Percentiles rank a stretch among this genome's conserved stretches.
Conservation (phyloP, 2,888 invertebrate species). For the Pyrrhosoma nymphula region DNA sequence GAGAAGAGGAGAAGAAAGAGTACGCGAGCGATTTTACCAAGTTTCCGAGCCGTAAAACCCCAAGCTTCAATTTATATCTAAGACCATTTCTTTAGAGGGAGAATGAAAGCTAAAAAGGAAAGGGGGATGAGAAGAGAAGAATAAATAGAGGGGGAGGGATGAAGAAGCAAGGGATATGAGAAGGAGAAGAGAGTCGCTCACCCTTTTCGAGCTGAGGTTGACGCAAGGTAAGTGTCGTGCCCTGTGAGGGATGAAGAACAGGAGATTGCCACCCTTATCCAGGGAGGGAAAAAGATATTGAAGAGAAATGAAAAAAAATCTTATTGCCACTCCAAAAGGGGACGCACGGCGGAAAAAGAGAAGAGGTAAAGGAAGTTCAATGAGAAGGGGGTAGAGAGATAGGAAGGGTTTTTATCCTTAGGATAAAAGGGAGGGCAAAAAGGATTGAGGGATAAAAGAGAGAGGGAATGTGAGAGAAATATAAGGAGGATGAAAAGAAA, state of each 20-base stretch:
- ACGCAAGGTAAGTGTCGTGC: neutral
- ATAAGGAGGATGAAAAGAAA: no score
- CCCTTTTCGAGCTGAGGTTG: slow-evolving; percentile 8
- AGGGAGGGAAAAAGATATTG: neutral
- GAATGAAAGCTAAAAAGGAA: neutral
- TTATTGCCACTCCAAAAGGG: neutral
- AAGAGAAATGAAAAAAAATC: neutral
- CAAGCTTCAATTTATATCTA: no score
- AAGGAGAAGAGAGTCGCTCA: neutral
- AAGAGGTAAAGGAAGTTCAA: neutral
- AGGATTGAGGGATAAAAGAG: no score
- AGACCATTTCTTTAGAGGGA: no score
- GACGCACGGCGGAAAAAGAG: neutral
- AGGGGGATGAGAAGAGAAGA: neutral
- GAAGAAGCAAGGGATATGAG: neutral
- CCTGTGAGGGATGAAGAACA: neutral
- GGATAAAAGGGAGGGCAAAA: no score
- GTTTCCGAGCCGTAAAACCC: no score
- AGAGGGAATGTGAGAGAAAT: no score
- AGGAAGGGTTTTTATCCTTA: no score
- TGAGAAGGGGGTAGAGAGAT: neutral
- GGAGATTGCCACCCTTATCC: neutral
- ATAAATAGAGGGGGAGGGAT: neutral
- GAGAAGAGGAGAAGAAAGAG: no score
- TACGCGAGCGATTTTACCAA: no score